phyloP scores from a whole-genome alignment of 2,888 invertebrate species.

The Trachelus iudaicus region DNA sequence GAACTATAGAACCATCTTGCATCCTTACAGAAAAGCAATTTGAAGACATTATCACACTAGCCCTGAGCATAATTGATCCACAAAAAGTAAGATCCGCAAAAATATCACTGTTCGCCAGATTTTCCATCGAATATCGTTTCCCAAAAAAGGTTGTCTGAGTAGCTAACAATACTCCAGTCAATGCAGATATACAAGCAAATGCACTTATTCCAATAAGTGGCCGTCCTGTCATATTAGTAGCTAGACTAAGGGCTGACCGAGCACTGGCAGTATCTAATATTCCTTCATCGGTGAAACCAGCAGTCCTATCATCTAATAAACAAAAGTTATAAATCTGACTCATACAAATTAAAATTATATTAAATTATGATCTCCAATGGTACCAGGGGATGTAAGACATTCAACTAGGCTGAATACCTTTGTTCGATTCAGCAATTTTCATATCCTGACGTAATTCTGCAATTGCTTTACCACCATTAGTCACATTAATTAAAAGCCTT shows the following conservation, averaged over 20 bases:
- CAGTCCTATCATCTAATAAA: constrained; percentile 54
- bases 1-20: not conserved
- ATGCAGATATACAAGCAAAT: constrained; percentile 58
- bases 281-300: constrained; percentile 58
- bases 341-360: not conserved
- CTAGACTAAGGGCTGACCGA: constrained; percentile 55
- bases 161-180: constrained; percentile 54
- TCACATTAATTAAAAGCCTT: constrained; percentile 52
- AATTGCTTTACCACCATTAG: constrained; percentile 51
- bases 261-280: constrained; percentile 48
- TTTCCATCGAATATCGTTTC: constrained; percentile 45
- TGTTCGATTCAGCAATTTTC: constrained; percentile 52
- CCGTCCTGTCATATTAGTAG: constrained; percentile 57
- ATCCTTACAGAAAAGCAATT: constrained; percentile 60
- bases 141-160: constrained; percentile 55
- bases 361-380: not conserved
- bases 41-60: constrained; percentile 59
- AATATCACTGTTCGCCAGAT: constrained; percentile 44
- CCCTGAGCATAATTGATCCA: constrained; percentile 56
- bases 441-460: constrained; percentile 51
- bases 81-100: constrained; percentile 50
- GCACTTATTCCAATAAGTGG: constrained; percentile 59
- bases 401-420: constrained; percentile 41
- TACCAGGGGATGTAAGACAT: constrained; percentile 1
- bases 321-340: not conserved